These are phyloP conservation scores for Cataglyphis rosenhaueri DNA, from an alignment of 2,888 invertebrate genomes.

Conservation along the genomic window DNA sequence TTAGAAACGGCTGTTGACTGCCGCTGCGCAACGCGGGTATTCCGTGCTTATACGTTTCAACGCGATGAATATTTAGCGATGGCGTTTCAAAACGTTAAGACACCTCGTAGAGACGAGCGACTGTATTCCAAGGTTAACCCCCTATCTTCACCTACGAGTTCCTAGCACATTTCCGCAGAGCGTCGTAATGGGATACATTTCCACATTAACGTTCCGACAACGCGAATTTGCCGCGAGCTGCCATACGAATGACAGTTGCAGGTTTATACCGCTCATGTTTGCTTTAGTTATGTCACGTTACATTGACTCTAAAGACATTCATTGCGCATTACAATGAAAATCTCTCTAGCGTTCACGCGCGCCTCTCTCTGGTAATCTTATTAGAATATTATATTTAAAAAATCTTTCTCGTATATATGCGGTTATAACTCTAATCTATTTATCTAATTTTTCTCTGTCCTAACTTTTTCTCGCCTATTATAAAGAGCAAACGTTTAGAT, in stretches of 20 bases:
- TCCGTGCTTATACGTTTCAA: slow-evolving; percentile 73
- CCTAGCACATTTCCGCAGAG: slow-evolving; percentile 56
- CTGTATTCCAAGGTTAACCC: slow-evolving; percentile 59
- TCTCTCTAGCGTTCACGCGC: not conserved
- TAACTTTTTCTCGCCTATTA: not conserved
- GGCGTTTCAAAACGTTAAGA: slow-evolving; percentile 67
- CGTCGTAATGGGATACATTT: slow-evolving; percentile 53
- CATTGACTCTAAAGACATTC: slow-evolving; percentile 4
- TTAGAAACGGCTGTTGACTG: slow-evolving; percentile 65
- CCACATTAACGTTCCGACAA: slow-evolving; percentile 56
- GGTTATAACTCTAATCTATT: not conserved
- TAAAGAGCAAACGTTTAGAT: not conserved
- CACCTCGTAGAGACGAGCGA: slow-evolving; percentile 65
- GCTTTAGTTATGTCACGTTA: slow-evolving; percentile 50
- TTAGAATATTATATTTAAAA: not conserved
- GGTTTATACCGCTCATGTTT: slow-evolving; percentile 49
- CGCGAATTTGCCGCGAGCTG: slow-evolving; percentile 43
- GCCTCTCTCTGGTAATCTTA: not conserved
- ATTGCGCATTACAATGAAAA: slow-evolving; percentile 20
- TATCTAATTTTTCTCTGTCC: not conserved
- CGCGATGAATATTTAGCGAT: slow-evolving; percentile 73
- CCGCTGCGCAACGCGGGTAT: slow-evolving; percentile 59
- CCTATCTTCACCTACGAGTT: slow-evolving; percentile 40
- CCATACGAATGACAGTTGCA: slow-evolving; percentile 52
- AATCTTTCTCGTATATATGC: not conserved